Evolutionary conservation across 2,797 vertebrate species (phyloP).

Genomic region (Nyctibius grandis): DNA sequence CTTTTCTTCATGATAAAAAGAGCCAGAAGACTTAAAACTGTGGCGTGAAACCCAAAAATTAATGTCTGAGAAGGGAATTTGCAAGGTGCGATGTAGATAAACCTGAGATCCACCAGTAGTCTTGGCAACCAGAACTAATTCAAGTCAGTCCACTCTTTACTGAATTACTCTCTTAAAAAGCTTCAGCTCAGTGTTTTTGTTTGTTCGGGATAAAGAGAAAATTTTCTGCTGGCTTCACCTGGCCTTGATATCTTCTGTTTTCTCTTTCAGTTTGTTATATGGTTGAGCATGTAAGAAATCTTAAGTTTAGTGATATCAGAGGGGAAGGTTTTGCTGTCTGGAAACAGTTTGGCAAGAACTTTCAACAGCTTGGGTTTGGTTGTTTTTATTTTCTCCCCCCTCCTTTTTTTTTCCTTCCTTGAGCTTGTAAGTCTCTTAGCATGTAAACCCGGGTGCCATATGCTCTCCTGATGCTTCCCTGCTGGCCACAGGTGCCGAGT

Average conservation of each 20-base stretch:
- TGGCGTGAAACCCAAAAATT: not conserved
- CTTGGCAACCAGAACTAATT: not conserved
- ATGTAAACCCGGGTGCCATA: constrained; percentile 37
- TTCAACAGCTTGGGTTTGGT: not conserved
- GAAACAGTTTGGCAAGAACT: constrained; percentile 48
- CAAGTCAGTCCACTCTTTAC: not conserved
- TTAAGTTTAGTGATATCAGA: constrained; percentile 47
- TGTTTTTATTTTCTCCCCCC: rapidly evolving
- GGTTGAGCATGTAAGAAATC: constrained; percentile 16
- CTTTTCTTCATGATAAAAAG: not conserved
- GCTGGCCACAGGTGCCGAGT: constrained; percentile 61
- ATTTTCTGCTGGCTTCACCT: constrained; percentile 12
- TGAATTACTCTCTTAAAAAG: not conserved
- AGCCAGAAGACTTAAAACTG: not conserved
- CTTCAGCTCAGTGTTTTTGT: not conserved
- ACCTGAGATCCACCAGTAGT: not conserved
- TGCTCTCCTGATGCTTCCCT: constrained; percentile 56
- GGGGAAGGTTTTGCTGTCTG: constrained; percentile 58
- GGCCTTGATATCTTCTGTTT: not conserved
- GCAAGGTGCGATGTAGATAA: not conserved
- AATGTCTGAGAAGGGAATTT: not conserved
- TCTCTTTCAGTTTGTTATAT: not conserved
- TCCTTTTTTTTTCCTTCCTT: not conserved
- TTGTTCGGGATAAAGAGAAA: not conserved
- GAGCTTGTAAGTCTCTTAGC: constrained; percentile 34